These are phyloP conservation scores for Neoitamus cyanurus DNA, from an alignment of 2,888 invertebrate species.

Conservation along the genomic window DNA sequence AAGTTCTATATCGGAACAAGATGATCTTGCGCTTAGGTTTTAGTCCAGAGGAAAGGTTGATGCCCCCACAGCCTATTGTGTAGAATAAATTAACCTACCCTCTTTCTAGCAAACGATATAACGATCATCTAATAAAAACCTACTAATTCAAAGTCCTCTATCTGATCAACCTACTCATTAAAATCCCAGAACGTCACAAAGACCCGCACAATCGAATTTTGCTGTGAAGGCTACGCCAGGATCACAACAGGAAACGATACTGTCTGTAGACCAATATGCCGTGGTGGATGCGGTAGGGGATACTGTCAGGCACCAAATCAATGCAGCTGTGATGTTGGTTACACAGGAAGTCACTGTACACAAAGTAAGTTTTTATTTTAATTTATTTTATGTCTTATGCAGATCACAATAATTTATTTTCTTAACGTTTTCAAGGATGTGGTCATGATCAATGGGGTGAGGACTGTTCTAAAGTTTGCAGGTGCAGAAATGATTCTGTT, in stretches of 20 bases:
- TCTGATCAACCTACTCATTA: background rate
- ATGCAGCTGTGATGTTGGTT: slow-evolving; percentile 72
- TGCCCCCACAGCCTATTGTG: no score
- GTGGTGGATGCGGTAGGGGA: slow-evolving; percentile 64
- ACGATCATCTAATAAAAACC: no score
- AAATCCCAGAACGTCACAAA: slow-evolving; percentile 74
- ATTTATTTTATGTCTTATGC: background rate
- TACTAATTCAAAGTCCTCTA: no score
- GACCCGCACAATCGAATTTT: slow-evolving; percentile 75
- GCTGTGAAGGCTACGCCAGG: slow-evolving; percentile 80
- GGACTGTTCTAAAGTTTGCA: slow-evolving; percentile 76
- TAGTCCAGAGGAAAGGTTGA: no score
- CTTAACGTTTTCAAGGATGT: slow-evolving; percentile 69
- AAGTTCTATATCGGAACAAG: no score
- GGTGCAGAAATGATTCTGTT: slow-evolving; percentile 72
- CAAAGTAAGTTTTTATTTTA: slow-evolving; percentile 59
- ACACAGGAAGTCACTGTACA: slow-evolving; percentile 63
- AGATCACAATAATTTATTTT: slow-evolving; percentile 57
- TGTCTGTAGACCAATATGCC: slow-evolving; percentile 64
- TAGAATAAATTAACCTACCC: no score
- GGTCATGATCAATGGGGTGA: slow-evolving; percentile 78
- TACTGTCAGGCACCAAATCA: slow-evolving; percentile 72
- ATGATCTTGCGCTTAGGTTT: no score
- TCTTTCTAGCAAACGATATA: no score
- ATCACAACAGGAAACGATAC: slow-evolving; percentile 65